Conservation (phyloP, 2,113 vertebrate genomes). For the Protobothrops flavoviridis region DNA sequence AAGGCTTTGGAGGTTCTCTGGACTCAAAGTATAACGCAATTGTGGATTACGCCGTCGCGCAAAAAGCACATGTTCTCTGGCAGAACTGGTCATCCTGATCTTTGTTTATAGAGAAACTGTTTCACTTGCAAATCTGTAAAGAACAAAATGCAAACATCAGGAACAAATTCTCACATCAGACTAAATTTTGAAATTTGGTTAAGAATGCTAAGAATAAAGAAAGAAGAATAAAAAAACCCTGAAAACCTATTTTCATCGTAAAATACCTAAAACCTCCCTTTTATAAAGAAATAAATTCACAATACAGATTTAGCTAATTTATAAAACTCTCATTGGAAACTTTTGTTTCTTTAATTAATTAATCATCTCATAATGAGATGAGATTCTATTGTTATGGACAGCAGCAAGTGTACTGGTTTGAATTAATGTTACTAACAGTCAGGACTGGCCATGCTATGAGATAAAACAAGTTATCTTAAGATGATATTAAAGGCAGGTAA, state of each 20-base stretch:
- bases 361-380: neutral
- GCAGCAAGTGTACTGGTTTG: neutral
- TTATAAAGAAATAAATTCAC: neutral
- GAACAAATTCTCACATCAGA: neutral
- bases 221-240: neutral
- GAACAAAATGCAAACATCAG: conserved; percentile 12
- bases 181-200: neutral
- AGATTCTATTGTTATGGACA: neutral
- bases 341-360: neutral
- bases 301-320: neutral
- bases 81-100: conserved; percentile 78
- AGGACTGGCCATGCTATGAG: neutral
- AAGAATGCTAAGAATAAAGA: neutral
- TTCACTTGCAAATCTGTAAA: conserved; percentile 55
- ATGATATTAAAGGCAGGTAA: neutral
- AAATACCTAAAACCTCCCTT: neutral
- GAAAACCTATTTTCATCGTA: neutral
- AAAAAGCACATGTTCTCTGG: conserved; percentile 86
- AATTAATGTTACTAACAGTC: neutral
- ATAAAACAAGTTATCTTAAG: neutral
- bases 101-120: conserved; percentile 35
- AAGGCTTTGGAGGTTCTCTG: conserved; percentile 91
- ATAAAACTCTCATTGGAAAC: neutral
- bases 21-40: conserved; percentile 91
- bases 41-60: conserved; percentile 89